These are phyloP conservation scores for Tetragnatha versicolor DNA, from an alignment of 1,140 invertebrate species.

Conservation along the genomic window DNA sequence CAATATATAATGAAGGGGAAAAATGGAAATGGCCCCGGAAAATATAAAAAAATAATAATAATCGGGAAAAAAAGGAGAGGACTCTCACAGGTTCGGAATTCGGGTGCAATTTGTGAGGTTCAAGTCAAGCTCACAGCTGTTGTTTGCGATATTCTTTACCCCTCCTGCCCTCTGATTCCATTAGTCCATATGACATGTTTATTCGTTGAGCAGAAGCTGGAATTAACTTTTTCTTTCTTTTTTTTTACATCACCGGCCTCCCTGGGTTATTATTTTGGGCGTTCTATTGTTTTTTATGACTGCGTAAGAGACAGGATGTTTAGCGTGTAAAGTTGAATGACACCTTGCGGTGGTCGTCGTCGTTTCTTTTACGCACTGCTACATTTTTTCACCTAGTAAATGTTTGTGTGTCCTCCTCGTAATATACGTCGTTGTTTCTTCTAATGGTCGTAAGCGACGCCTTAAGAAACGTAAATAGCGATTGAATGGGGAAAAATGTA, in stretches of 20 bases:
- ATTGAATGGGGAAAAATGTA: too few species aligned
- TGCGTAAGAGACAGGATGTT: neutral
- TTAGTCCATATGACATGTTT: constrained; percentile 40
- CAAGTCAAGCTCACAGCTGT: constrained; percentile 42
- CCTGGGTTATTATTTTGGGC: neutral
- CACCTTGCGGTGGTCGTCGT: too few species aligned
- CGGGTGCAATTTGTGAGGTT: constrained; percentile 43
- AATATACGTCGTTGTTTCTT: too few species aligned
- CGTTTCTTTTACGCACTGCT: too few species aligned
- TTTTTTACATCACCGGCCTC: neutral
- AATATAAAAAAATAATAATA: constrained; percentile 16
- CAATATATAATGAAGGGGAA: constrained; percentile 42
- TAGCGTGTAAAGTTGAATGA: neutral
- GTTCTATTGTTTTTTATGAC: constrained; percentile 6
- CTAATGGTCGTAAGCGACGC: too few species aligned
- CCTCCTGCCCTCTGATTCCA: constrained; percentile 1
- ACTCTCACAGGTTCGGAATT: constrained; percentile 38
- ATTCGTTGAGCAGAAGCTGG: constrained; percentile 3
- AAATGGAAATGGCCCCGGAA: constrained; percentile 21
- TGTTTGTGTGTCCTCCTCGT: too few species aligned
- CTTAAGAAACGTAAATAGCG: too few species aligned
- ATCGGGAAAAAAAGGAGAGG: constrained; percentile 3
- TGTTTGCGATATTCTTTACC: constrained; percentile 33
- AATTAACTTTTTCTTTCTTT: constrained; percentile 25
- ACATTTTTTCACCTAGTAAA: too few species aligned